Percentiles rank a stretch among this genome's conserved stretches.
These are phyloP conservation scores for Standfussiana lucernea DNA, from an alignment of 2,888 invertebrate genomes.

Conservation along the genomic window DNA sequence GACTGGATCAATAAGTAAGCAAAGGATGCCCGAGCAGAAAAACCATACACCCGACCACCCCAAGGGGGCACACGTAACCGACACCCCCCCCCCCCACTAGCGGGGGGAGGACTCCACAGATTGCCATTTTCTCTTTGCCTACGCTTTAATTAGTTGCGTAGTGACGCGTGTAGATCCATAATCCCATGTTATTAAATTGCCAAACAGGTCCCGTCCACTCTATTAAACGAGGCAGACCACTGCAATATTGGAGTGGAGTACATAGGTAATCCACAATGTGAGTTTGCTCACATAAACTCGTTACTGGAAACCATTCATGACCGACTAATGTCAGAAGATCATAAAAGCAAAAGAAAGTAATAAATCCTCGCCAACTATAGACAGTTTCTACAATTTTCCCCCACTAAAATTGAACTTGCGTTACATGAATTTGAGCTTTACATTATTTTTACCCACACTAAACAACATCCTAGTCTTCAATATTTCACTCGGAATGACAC, in stretches of 20 bases:
- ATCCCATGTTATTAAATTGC: conserved; percentile 87
- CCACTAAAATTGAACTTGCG: not conserved
- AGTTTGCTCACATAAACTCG: conserved; percentile 18
- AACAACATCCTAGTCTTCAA: conserved; percentile 68
- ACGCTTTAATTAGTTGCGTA: conserved; percentile 91
- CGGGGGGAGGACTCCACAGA: conserved; percentile 90
- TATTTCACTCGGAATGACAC: conserved; percentile 74
- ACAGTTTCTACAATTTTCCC: conserved; percentile 22
- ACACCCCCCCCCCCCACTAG: conserved; percentile 90
- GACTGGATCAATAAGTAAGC: conserved; percentile 92
- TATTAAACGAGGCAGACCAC: conserved; percentile 43
- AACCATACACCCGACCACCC: conserved; percentile 91
- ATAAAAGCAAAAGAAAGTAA: conserved; percentile 48
- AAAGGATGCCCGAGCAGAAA: conserved; percentile 92
- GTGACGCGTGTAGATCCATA: conserved; percentile 90
- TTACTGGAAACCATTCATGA: conserved; percentile 35
- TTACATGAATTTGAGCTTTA: conserved; percentile 9
- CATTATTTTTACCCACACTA: conserved; percentile 30
- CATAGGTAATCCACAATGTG: conserved; percentile 31
- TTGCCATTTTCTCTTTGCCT: conserved; percentile 91
- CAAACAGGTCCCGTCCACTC: conserved; percentile 69
- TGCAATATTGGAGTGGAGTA: conserved; percentile 31
- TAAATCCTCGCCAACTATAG: conserved; percentile 25
- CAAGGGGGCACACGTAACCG: conserved; percentile 91
- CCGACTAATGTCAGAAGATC: conserved; percentile 29